Evolutionary conservation across 2,113 vertebrate genomes (phyloP).

Genomic region (Aleadryas rufinucha): DNA sequence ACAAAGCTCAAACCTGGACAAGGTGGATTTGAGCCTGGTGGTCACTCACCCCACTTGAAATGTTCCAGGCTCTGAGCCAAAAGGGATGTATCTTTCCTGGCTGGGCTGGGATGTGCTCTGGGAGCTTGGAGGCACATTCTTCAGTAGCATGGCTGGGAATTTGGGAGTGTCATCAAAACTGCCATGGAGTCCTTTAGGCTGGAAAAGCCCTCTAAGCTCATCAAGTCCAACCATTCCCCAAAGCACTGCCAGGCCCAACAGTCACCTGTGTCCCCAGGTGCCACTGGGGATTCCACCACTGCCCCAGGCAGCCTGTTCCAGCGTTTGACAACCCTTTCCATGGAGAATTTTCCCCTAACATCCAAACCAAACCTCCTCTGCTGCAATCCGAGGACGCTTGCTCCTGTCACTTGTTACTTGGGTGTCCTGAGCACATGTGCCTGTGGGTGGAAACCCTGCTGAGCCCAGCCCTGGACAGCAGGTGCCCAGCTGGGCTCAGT

Average conservation of each 20-base stretch:
- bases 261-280: background rate
- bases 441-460: background rate
- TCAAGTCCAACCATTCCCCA: accelerated
- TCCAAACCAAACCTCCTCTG: background rate
- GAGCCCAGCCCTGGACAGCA: background rate
- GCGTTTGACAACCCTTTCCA: background rate
- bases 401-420: background rate
- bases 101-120: background rate
- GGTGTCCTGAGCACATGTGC: background rate
- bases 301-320: background rate
- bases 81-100: background rate
- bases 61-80: background rate
- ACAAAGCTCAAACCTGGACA: background rate
- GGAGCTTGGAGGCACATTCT: background rate
- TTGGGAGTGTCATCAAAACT: accelerated
- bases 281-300: background rate
- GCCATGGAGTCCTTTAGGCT: background rate
- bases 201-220: background rate
- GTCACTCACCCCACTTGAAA: background rate
- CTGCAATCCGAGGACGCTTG: accelerated
- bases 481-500: background rate
- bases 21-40: background rate
- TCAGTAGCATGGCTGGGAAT: background rate
- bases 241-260: background rate
- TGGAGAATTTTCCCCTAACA: background rate